Evolutionary conservation across 2,113 vertebrate genomes (phyloP).

Genomic region (Odocoileus virginianus): DNA sequence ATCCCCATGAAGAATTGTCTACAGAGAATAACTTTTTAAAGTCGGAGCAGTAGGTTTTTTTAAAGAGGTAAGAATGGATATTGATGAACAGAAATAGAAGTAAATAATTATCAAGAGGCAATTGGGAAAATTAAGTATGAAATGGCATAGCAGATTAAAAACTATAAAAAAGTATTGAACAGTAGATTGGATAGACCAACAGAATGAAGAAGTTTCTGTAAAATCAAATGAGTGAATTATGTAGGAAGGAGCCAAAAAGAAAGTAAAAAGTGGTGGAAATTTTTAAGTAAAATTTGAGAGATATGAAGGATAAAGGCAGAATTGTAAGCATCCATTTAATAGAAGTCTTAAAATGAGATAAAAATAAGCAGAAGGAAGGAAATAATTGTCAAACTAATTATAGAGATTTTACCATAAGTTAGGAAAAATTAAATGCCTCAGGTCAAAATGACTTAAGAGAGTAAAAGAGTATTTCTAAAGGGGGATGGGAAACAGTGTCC

Average conservation of each 20-base stretch:
- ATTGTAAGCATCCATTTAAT: background rate
- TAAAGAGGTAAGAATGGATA: background rate
- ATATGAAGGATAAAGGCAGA: background rate
- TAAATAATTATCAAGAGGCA: background rate
- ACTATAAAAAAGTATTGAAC: background rate
- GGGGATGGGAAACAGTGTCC: too few species aligned
- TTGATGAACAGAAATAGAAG: background rate
- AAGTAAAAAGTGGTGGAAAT: background rate
- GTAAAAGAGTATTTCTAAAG: background rate
- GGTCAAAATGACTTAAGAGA: background rate
- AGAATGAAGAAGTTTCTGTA: background rate
- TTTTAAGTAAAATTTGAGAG: background rate
- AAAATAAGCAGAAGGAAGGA: background rate
- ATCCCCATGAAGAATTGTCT: background rate
- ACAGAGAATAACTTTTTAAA: background rate
- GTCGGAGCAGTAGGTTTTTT: background rate
- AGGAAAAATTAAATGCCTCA: background rate
- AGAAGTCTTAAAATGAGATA: background rate
- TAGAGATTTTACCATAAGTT: background rate
- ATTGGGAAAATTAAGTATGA: background rate
- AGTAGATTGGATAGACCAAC: background rate
- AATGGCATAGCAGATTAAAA: background rate
- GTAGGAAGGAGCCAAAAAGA: background rate
- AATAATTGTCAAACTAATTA: background rate
- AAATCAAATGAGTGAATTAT: background rate